Evolutionary conservation across 2,888 invertebrate species (phyloP).

Genomic region (Amphipoea oculea): DNA sequence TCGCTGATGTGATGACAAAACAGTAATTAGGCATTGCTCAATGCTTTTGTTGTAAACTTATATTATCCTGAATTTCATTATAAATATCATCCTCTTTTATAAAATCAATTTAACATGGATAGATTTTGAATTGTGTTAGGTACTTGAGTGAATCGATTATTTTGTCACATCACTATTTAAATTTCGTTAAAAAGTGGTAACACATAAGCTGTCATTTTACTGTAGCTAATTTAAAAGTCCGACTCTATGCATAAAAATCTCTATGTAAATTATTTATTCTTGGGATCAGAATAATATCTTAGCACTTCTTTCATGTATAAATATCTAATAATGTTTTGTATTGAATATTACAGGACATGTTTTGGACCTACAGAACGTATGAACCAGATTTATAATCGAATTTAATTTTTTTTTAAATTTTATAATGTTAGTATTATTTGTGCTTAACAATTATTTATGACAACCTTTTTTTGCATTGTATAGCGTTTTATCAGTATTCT

Average conservation of each 20-base stretch:
- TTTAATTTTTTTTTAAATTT: not conserved
- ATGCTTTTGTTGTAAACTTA: too few species aligned
- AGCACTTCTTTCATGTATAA: not conserved
- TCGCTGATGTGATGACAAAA: too few species aligned
- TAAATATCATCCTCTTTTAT: too few species aligned
- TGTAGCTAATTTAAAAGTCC: too few species aligned
- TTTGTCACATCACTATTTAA: too few species aligned
- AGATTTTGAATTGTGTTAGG: too few species aligned
- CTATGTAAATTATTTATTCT: constrained; percentile 3
- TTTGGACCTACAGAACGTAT: not conserved
- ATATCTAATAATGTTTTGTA: constrained; percentile 19
- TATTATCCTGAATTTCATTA: too few species aligned
- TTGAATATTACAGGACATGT: constrained; percentile 27
- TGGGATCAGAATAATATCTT: not conserved
- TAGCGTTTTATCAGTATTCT: not conserved
- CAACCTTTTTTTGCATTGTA: constrained; percentile 5
- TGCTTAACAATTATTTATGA: not conserved
- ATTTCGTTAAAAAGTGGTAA: too few species aligned
- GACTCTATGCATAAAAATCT: not conserved
- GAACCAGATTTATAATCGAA: constrained; percentile 11
- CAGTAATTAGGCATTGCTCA: too few species aligned
- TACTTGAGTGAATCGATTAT: too few species aligned
- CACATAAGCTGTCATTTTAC: too few species aligned
- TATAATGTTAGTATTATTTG: not conserved
- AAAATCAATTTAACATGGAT: too few species aligned